phyloP scores from a whole-genome alignment of 2,113 vertebrate species.

The Neotoma lepida region DNA sequence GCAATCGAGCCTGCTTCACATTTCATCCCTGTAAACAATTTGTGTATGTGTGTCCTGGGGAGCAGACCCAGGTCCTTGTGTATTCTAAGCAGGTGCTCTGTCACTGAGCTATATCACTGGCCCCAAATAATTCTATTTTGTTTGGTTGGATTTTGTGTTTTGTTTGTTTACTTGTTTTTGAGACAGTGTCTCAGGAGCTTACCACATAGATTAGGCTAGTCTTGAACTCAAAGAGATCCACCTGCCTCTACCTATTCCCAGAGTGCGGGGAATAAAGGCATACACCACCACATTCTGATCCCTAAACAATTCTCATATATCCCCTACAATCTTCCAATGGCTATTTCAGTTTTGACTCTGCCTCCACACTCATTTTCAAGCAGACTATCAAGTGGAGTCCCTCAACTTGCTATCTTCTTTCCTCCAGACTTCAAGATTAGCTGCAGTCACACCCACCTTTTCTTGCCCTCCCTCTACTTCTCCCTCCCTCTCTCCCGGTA shows the following conservation, averaged over 20 bases:
- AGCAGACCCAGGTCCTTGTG: background rate
- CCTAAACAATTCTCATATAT: background rate
- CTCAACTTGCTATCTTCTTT: background rate
- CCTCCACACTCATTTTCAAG: background rate
- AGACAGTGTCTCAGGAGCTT: background rate
- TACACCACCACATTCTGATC: background rate
- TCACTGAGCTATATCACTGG: background rate
- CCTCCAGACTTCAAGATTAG: background rate
- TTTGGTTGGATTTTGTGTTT: background rate
- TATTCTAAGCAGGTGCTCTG: background rate
- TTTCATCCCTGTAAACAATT: background rate
- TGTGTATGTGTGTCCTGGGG: background rate
- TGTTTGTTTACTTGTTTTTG: background rate
- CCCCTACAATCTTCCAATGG: background rate
- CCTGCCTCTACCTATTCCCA: background rate
- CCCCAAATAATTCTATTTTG: too few species aligned
- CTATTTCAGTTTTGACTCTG: background rate
- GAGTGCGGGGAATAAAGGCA: background rate
- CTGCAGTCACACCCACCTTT: background rate
- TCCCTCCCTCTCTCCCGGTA: background rate
- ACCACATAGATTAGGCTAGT: background rate
- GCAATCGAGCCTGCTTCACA: background rate
- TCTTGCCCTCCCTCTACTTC: background rate
- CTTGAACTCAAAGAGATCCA: background rate
- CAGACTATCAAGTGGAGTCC: background rate